phyloP scores from a whole-genome alignment of 2,113 vertebrate species.

The Paraplagusia blochii region DNA sequence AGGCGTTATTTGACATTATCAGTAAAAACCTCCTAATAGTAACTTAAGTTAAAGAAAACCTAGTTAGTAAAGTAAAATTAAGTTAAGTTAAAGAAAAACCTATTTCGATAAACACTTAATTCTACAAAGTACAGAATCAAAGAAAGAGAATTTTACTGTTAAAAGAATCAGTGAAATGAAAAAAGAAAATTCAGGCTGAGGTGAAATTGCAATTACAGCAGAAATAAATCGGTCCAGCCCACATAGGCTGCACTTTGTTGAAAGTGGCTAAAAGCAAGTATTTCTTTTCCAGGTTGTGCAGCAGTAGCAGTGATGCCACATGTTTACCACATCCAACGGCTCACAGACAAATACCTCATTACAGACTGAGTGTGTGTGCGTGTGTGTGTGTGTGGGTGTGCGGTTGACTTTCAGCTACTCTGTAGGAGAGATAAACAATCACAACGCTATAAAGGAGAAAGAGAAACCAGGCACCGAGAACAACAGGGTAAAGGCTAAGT shows the following conservation, averaged over 20 bases:
- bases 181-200: too few relatives aligned
- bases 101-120: too few relatives aligned
- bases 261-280: too few relatives aligned
- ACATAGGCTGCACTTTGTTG: too few relatives aligned
- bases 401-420: conserved; percentile 26
- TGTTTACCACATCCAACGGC: conserved; percentile 17
- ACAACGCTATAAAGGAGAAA: conserved; percentile 43
- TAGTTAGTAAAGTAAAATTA: too few relatives aligned
- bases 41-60: too few relatives aligned
- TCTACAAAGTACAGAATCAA: too few relatives aligned
- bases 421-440: conserved; percentile 46
- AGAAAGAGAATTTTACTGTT: too few relatives aligned
- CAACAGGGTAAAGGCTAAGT: conserved; percentile 14
- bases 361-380: conserved; percentile 23
- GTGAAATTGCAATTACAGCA: background rate
- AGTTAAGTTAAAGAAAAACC: too few relatives aligned
- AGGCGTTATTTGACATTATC: too few relatives aligned
- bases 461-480: conserved; percentile 34
- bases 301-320: conserved; percentile 3
- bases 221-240: background rate
- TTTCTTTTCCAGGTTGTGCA: conserved; percentile 1
- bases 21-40: too few relatives aligned
- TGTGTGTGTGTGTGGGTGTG: conserved; percentile 12
- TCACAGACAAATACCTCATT: conserved; percentile 38
- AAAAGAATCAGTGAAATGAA: too few relatives aligned